Evolutionary conservation across 2,113 vertebrate species (phyloP).

Genomic region (Alligator mississippiensis): DNA sequence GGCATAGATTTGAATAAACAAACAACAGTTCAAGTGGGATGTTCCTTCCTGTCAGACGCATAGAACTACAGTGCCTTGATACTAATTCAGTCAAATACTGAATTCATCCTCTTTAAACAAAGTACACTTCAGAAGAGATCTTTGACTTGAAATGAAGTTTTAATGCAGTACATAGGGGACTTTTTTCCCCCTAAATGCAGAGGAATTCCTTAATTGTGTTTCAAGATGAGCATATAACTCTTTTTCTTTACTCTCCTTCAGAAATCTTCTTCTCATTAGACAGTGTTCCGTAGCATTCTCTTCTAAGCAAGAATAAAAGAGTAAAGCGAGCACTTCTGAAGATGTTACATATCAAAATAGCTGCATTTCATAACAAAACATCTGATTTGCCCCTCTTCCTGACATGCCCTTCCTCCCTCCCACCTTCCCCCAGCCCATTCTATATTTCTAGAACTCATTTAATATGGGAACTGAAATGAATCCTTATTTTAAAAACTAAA

Average conservation of each 20-base stretch:
- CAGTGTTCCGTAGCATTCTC: background rate
- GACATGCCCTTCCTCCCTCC: too few relatives aligned
- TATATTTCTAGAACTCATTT: background rate
- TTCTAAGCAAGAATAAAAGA: background rate
- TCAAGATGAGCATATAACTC: background rate
- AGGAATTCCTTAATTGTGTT: background rate
- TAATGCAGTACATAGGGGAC: too few relatives aligned
- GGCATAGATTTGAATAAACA: background rate
- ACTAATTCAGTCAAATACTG: background rate
- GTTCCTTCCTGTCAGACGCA: slow-evolving; percentile 15
- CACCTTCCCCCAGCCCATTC: background rate
- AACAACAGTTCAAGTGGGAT: background rate
- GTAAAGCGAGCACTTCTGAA: background rate
- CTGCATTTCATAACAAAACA: background rate
- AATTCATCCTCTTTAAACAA: background rate
- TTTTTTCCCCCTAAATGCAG: too few relatives aligned
- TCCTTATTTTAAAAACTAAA: background rate
- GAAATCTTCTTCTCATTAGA: fast-evolving
- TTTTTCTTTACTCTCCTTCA: background rate
- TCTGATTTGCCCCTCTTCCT: too few relatives aligned
- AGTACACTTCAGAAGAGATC: background rate
- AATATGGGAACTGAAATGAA: background rate
- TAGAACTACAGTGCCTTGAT: background rate
- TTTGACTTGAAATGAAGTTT: background rate
- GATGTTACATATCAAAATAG: too few relatives aligned